Evolutionary conservation across 2,113 vertebrate species (phyloP), one percentile per base, ranked within the genome.

Genomic region (Orcinus orca): DNA sequence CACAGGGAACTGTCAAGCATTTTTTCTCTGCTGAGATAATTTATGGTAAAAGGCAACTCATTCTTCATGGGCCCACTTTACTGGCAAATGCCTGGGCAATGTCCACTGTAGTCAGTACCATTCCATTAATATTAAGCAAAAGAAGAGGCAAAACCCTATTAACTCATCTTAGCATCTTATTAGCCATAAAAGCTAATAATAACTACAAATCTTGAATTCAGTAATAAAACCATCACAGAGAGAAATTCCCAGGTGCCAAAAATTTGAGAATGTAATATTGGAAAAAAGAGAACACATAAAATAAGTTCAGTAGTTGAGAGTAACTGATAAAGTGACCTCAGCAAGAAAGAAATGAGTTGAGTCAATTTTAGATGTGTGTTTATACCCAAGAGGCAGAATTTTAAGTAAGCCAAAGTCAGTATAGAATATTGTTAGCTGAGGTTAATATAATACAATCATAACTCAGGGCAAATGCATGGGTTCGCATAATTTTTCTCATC

Each of bases 351-450:
- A 96, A 97, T 80, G 60, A 96, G 55, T n/a, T 89, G 44, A 97
- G 38, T 93, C 26, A 53, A 90, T 95, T 94, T 95, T 71, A 55
- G 29, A 65, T 36, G 8, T 95, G 60, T 89, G 2, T 95, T 98
- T 96, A 80, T 92, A 91, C 29, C 33, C 21, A 62, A 31, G 1
- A 95, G 77, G 90, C 58, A 97, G 73, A 97, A 82, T 96, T 97
- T 87, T 94, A 96, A 98, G 93, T 81, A 62, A 36, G 33, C 58
- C 5, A 10, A 93, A 86, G 71, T 70, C 38, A 81, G 55, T 17
- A 55, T 9, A 86, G 74, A 15, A 95, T 96, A 80, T 58, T 36
- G 20, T 97, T 55, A 96, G n/a, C 50, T 36, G 14, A 97, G 23
- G 10, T 3, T 97, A 90, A 93, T 76, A 55, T 47, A 94, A 96